phyloP scores from a whole-genome alignment of 2,888 invertebrate species.

The Dynastes hyllus region DNA sequence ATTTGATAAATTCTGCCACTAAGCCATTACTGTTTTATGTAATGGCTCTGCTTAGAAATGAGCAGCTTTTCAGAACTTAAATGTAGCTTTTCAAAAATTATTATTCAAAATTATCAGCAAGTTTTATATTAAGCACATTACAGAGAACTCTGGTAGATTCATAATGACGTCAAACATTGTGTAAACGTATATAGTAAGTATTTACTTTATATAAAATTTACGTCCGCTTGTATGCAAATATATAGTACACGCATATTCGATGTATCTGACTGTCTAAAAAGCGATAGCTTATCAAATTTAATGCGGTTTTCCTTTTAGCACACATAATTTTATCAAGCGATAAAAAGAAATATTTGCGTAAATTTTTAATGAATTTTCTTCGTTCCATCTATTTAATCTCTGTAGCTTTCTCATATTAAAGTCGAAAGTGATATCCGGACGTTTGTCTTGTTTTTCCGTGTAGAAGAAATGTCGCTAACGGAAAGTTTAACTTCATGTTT shows the following conservation, averaged over 20 bases:
- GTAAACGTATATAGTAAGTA: too few species aligned
- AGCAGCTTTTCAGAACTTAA: too few species aligned
- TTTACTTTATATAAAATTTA: too few species aligned
- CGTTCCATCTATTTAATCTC: not conserved
- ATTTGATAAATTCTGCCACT: too few species aligned
- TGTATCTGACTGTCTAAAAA: constrained; percentile 1
- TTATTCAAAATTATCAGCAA: too few species aligned
- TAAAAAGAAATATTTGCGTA: not conserved
- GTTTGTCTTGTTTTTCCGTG: constrained; percentile 9
- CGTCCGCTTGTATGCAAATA: not conserved
- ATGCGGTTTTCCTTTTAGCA: not conserved
- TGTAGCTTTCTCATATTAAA: not conserved
- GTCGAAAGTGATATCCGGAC: constrained; percentile 24
- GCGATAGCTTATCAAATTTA: constrained; percentile 15
- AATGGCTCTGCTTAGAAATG: too few species aligned
- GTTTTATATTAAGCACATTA: too few species aligned
- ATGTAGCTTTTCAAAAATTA: too few species aligned
- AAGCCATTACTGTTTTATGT: too few species aligned
- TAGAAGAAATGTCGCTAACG: not conserved
- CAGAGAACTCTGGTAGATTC: too few species aligned
- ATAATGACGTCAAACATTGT: too few species aligned
- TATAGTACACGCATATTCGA: not conserved
- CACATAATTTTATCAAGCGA: not conserved
- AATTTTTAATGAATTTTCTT: not conserved
- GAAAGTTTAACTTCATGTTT: constrained; percentile 2